Base-by-base conservation (phyloP, 2,113 vertebrate genomes). In the Columba livia region DNA sequence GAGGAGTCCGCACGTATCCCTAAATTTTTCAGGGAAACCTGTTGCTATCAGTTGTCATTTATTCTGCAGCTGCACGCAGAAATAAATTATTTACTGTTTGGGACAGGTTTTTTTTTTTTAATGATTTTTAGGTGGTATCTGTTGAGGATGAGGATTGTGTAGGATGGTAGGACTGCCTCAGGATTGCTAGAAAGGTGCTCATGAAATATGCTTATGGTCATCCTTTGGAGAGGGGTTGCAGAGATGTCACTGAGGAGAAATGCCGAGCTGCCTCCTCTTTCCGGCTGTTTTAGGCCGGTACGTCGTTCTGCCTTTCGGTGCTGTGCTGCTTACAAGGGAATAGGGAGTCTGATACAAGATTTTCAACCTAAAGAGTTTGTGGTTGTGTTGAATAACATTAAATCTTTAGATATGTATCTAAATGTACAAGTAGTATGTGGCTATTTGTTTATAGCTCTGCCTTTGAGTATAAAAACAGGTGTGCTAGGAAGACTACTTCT, bases 11-110 rank as follows among this genome's bases (percentile, higher is more conserved):
- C 6, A 3, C 9, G 0, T 75, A 71, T 84, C 53, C 34, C 53
- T 42, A 18, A 11, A 4, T 53, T 94, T 94, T 96, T 84, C 58
- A 66, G 57, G 50, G 40, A 85, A 89, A 92, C 32, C 31, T 58
- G 25, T 80, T 90, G 79, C 42, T 80, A 23, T 38, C 36, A 8
- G 3, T 74, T 82, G 19, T 61, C 85, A 50, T 5, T 84, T 73
- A 48, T 75, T 87, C 34, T 58, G 40, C 23, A 53, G 53, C n/a
- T 40, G 28, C 18, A 65, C 7, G 11, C 24, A 23, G n/a, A 91
- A 65, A 40, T 32, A 44, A 73, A 47, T n/a, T 15, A 38, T 7
- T 32, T 34, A 10, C 29, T 42, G 10, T 74, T 77, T 38, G 48
- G 18, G 12, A 54, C 26, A 28, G 11, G 36, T 32, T 92, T 70